Base-by-base conservation (phyloP, 2,888 invertebrate genomes). In the Eristalis intricaria region DNA sequence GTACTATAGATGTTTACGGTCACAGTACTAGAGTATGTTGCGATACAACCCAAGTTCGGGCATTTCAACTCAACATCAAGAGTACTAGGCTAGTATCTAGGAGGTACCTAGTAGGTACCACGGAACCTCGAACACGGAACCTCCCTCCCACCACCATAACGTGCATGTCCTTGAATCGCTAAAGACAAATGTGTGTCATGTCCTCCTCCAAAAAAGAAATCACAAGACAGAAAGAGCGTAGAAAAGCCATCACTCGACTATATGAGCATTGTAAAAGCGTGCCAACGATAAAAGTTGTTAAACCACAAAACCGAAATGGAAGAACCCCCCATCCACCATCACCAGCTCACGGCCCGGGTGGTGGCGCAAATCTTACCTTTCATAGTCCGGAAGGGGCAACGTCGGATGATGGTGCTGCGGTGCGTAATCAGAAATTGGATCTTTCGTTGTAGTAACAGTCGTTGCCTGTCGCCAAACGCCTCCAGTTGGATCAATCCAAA, bases 401-500 rank as follows among this genome's bases (percentile, higher is more conserved):
- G 92, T 91, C 77, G 90, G 90, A 68, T 90, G 90, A 63, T 89
- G 89, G 73, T 90, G 90, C 64, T 91, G 91, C 77, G 91, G 93
- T 89, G 93, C 92, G 91, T 93, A 93, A 91, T 93, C 93, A 90
- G 93, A 92, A 90, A 93, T 92, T 90, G 91, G 91, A 90, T 93
- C 93, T 90, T 93, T 93, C 90, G 91, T 91, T 91, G 92, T 92
- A 88, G 92, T 90, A 89, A 91, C 91, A 87, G 91, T 82, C 85
- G 91, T 89, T 75, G 93, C 92, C 90, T 93, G 93, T 90, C 93
- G 91, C 93, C 93, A 93, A 89, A 93, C 92, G 80, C 93, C 93
- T 82, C 93, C 93, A 79, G 92, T 92, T 66, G 93, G 93, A 93
- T 93, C 93, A 90, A 93, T 93, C 93, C 93, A 93, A 75, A 93